Evolutionary conservation across 2,888 invertebrate genomes (phyloP).

Genomic region (Encarsia formosa): DNA sequence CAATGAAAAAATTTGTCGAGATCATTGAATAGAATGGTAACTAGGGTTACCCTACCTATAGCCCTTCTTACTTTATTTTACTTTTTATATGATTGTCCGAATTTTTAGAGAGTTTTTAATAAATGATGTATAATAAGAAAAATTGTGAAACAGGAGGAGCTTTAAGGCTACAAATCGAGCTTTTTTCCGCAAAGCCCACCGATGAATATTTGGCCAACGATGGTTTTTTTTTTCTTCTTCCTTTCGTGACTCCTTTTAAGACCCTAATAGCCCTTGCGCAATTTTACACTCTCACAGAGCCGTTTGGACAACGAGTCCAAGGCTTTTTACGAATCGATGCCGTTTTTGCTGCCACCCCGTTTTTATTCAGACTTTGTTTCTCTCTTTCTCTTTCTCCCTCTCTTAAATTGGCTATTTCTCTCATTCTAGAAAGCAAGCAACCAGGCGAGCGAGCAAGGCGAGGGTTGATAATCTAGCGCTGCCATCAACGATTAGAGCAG

Average conservation of each 20-base stretch:
- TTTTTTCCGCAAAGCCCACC: too few species aligned
- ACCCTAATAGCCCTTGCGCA: constrained; percentile 1
- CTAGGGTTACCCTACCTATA: too few species aligned
- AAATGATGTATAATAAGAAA: too few species aligned
- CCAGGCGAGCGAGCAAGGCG: not conserved
- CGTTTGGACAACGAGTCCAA: constrained; percentile 7
- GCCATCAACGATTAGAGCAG: constrained; percentile 33
- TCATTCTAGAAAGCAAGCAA: not conserved
- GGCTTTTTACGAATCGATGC: constrained; percentile 18
- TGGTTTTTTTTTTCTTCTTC: not conserved
- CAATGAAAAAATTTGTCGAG: too few species aligned
- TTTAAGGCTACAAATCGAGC: too few species aligned
- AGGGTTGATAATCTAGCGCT: constrained; percentile 30
- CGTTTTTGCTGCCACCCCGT: not conserved
- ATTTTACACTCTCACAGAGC: not conserved
- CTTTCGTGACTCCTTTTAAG: not conserved
- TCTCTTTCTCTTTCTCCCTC: constrained; percentile 10
- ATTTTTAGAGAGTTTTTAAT: too few species aligned
- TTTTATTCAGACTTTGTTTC: not conserved
- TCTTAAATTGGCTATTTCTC: not conserved
- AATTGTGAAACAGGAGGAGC: too few species aligned
- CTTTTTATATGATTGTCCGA: too few species aligned
- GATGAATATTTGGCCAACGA: too few species aligned
- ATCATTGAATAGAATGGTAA: too few species aligned
- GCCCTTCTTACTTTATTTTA: too few species aligned